These are phyloP conservation scores for Poicephalus meyeri DNA, from an alignment of 2,113 vertebrate species.

Conservation along the genomic window DNA sequence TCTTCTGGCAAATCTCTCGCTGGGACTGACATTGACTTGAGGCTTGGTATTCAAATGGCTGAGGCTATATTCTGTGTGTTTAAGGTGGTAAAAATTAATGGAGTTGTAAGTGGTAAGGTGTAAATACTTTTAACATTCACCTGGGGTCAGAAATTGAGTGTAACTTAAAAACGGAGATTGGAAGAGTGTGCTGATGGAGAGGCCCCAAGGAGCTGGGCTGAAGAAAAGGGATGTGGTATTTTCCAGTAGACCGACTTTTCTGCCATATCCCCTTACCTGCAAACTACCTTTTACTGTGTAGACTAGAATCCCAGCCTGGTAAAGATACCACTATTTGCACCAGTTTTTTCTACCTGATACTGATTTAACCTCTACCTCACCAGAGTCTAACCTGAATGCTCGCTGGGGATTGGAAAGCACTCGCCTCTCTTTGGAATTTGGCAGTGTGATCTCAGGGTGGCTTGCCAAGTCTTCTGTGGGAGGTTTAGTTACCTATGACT, in stretches of 20 bases:
- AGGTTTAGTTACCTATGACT: slow-evolving; percentile 26
- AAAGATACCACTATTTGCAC: neutral
- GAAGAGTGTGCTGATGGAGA: neutral
- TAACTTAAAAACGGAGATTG: neutral
- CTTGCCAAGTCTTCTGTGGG: slow-evolving; percentile 39
- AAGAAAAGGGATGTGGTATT: neutral
- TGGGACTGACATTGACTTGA: neutral
- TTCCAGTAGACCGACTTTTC: neutral
- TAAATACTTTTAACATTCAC: neutral
- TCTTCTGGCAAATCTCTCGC: slow-evolving; percentile 7
- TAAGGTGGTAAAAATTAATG: neutral
- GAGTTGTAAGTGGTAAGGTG: neutral
- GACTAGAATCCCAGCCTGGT: neutral
- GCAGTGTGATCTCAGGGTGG: neutral
- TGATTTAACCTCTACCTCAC: neutral
- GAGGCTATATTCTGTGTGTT: neutral
- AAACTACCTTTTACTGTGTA: neutral
- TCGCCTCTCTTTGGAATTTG: neutral
- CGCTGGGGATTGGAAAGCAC: neutral
- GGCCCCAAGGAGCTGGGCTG: neutral
- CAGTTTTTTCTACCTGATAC: neutral
- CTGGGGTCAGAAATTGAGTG: neutral
- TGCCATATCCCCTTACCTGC: neutral
- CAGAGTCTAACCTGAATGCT: neutral
- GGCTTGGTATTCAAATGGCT: neutral